Base-by-base conservation (phyloP, 2,797 vertebrate species). In the Manis crassicaudata region DNA sequence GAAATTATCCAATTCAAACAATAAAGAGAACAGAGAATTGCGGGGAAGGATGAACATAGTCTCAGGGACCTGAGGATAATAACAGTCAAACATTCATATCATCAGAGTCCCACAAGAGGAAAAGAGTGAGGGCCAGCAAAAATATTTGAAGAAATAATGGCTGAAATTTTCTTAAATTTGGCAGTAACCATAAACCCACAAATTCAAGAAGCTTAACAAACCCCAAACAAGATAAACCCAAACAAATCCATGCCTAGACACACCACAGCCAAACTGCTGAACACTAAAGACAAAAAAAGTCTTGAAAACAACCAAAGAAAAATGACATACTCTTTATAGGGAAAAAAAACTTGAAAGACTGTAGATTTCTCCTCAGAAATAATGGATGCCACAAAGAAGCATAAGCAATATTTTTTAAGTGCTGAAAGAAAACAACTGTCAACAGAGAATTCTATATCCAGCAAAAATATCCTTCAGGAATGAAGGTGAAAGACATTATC, bases 401-500 rank as follows among this genome's bases (percentile, higher is more conserved):
- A 8, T 27, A 87, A 46, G 68, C 8, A 72, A 7, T 3, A 52
- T 32, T 85, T 58, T 3, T 37, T 25, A 87, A 94, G 17, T 23
- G 40, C n/a, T 63, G n/a, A 81, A 58, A 84, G 56, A 40, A 92
- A 92, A 63, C 32, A 35, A 58, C 14, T 80, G 29, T 20, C 43
- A 68, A 56, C 27, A 70, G 2, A 87, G 65, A 88, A 91, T 50
- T 93, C 58, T 54, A 65, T 83, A 63, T 43, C 12, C n/a, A 65
- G 46, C 21, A 35, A 85, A 92, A 80, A 75, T 58, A 84, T 29
- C 60, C 76, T 85, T 95, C 23, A 70, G 60, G 68, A 91, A 73
- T 10, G 3, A 46, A 92, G 35, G 32, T 40, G 17, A 88, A 87
- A 94, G 35, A 85, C 73, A 52, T 40, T 76, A 65, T 68, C 20